Evolutionary conservation across 2,113 vertebrate species (phyloP).

Genomic region (Sitta europaea): DNA sequence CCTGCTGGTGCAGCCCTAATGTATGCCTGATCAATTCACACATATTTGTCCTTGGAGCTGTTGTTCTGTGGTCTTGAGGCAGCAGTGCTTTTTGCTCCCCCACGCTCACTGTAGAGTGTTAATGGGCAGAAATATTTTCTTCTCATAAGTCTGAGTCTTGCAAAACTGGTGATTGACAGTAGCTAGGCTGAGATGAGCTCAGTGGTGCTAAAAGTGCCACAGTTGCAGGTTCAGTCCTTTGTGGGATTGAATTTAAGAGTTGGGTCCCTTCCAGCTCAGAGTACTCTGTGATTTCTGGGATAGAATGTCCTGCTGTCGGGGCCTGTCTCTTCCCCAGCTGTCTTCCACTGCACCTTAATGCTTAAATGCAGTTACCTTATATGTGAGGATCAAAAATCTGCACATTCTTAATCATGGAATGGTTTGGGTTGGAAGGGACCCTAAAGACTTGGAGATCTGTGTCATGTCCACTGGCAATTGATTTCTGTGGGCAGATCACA

Average conservation of each 20-base stretch:
- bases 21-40: neutral
- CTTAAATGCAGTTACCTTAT: neutral
- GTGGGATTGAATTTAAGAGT: neutral
- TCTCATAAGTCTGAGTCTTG: neutral
- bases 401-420: neutral
- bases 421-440: neutral
- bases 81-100: neutral
- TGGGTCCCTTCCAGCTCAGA: neutral
- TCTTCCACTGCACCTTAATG: neutral
- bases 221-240: neutral
- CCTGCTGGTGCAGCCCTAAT: neutral
- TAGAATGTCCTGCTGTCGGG: neutral
- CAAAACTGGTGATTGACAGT: neutral
- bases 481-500: neutral
- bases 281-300: neutral
- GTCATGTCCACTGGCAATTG: neutral
- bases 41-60: neutral
- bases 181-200: neutral
- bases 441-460: neutral
- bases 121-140: neutral
- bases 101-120: fast-evolving
- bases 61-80: neutral
- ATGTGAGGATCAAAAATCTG: neutral
- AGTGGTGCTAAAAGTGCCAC: neutral
- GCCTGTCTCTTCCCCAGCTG: neutral